Percentiles rank a stretch among this genome's conserved stretches.
Conservation (phyloP, 2,888 invertebrate genomes). For the Oasisia sp. region DNA sequence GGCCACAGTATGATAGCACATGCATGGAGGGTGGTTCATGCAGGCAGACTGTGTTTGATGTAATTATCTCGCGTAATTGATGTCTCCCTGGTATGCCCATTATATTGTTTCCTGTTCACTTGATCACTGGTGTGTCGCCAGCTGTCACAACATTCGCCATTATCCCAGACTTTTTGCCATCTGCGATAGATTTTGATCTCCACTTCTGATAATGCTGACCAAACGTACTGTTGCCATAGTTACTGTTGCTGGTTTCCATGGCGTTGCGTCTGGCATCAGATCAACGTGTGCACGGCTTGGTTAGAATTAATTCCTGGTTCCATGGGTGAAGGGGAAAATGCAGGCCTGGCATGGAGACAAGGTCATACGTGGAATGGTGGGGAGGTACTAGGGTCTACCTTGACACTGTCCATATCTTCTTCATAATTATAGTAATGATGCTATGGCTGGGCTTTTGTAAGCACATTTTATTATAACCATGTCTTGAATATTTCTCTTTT, state of each 20-base stretch:
- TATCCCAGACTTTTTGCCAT: not conserved
- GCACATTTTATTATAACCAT: too few relatives aligned
- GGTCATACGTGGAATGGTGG: too few relatives aligned
- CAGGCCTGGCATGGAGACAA: not conserved
- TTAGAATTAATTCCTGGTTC: not conserved
- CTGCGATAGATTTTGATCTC: not conserved
- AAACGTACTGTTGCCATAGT: conserved; percentile 4
- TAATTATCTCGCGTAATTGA: not conserved
- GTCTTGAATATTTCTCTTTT: too few relatives aligned
- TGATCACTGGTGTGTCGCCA: not conserved
- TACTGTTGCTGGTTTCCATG: conserved; percentile 3
- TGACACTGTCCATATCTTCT: too few relatives aligned
- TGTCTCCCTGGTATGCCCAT: not conserved
- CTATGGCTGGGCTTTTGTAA: too few relatives aligned
- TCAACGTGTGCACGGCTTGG: not conserved
- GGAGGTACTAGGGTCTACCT: too few relatives aligned
- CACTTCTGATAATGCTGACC: conserved; percentile 5
- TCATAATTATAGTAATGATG: too few relatives aligned
- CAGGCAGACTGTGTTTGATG: conserved; percentile 13
- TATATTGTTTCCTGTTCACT: conserved; percentile 13
- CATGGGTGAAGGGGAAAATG: not conserved
- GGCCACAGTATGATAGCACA: not conserved
- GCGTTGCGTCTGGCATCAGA: not conserved
- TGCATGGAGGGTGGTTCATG: not conserved
- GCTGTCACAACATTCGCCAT: not conserved